Conservation (phyloP, 2,797 vertebrate species). For the Eospalax fontanierii region DNA sequence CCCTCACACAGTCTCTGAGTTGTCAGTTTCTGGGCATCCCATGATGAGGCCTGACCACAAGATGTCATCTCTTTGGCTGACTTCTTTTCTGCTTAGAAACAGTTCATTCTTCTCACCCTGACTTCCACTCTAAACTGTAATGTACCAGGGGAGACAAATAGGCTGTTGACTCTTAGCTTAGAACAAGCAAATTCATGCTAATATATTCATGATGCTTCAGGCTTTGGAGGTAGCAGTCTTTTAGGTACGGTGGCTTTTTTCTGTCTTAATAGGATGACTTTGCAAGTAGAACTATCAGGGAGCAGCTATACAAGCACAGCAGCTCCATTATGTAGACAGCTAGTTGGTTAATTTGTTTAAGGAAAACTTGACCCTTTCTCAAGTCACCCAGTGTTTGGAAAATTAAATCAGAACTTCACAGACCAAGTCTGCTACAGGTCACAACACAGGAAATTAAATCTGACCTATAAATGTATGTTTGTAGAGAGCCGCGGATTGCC, state of each 20-base stretch:
- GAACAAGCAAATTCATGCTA: neutral
- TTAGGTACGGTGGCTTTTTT: neutral
- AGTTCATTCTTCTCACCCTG: neutral
- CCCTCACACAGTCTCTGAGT: neutral
- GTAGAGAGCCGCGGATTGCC: too few relatives aligned
- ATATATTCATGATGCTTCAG: neutral
- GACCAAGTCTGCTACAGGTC: neutral
- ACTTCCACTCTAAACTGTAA: neutral
- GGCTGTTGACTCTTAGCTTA: neutral
- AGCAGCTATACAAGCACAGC: neutral
- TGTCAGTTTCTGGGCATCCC: neutral
- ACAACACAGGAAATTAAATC: conserved; percentile 71
- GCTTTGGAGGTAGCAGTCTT: neutral
- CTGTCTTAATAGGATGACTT: neutral
- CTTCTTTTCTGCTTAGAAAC: neutral
- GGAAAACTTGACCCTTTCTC: conserved; percentile 58
- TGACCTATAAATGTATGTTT: conserved; percentile 56
- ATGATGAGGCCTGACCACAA: neutral
- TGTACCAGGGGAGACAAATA: neutral
- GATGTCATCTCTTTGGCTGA: neutral
- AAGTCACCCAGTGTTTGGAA: conserved; percentile 60
- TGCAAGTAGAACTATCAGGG: neutral
- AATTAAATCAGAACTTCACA: conserved; percentile 65
- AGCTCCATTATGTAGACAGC: neutral
- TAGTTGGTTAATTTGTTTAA: conserved; percentile 1